Base-by-base conservation (phyloP, 2,797 vertebrate genomes). In the Cryptoprocta ferox region DNA sequence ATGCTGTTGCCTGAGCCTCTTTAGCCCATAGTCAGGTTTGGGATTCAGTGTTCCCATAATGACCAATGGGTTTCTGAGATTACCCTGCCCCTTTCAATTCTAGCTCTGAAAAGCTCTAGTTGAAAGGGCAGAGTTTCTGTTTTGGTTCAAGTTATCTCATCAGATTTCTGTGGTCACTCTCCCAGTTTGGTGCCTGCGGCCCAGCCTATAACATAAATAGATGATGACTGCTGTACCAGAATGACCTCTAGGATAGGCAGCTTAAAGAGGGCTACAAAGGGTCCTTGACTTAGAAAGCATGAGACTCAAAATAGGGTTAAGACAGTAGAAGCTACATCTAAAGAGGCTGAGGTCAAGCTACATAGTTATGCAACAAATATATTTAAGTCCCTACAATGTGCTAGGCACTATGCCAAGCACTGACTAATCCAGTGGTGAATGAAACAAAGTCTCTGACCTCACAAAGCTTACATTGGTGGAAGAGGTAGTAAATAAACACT, bases 71-170 rank as follows among this genome's bases (percentile, higher is more conserved):
- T 53, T 86, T 89, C 70, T 53, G 48, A 53, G 19, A 66, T 86
- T 88, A 83, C n/a, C 24, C 70, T 79, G 61, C 24, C 21, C 63
- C 79, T 97, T 95, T 89, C 39, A 32, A 45, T 71, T 87, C 71
- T 73, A 89, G 45, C 42, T 97, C 78, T 93, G 61, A 92, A 45
- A 92, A 91, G 73, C 76, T 88, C 65, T 53, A 73, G 76, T 53
- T 82, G 13, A 90, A 95, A 94, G 61, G 75, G 48, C 2, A 2
- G 80, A 70, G 95, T 94, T 94, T 97, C 98, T 95, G 87, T 97
- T 97, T 98, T 95, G 71, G 93, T 96, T 95, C 66, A 80, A 84
- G 80, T 97, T 98, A 95, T 81, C 89, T 98, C 98, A 97, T 95
- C 89, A 78, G 48, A 59, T 91, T 84, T 90, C 95, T 97, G 89